These are phyloP conservation scores for Brachionus paranguensis DNA, from an alignment of 1,140 invertebrate genomes.

Conservation along the genomic window DNA sequence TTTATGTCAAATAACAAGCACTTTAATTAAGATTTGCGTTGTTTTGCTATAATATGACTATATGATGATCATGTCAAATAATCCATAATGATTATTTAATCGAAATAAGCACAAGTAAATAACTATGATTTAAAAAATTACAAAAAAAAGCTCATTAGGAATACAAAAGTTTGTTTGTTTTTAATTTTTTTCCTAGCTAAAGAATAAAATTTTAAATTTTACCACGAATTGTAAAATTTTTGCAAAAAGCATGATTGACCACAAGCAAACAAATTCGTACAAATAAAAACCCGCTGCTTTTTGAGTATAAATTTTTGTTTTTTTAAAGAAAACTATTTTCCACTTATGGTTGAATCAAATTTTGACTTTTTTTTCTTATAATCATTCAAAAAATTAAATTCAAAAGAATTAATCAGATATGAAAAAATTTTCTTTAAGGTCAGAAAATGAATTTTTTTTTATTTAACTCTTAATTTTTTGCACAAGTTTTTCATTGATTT, in stretches of 20 bases:
- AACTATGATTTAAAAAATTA: not conserved
- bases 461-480: too few species aligned
- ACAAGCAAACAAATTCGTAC: not conserved
- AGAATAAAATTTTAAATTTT: not conserved
- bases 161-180: not conserved
- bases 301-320: not conserved
- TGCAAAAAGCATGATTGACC: not conserved
- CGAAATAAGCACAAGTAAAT: not conserved
- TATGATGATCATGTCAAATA: constrained; percentile 6
- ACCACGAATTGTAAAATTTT: constrained; percentile 2
- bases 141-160: not conserved
- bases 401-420: too few species aligned
- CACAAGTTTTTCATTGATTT: too few species aligned
- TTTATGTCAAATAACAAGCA: not conserved
- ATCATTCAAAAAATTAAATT: not conserved
- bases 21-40: not conserved
- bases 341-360: not conserved
- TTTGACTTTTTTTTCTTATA: not conserved
- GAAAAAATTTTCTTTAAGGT: not conserved
- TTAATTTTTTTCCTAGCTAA: not conserved
- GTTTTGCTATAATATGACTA: not conserved
- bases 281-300: not conserved
- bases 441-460: too few species aligned
- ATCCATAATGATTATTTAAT: constrained; percentile 32
- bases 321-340: not conserved